Conservation (phyloP, 2,888 invertebrate genomes). For the Fissipunctia ypsillon region DNA sequence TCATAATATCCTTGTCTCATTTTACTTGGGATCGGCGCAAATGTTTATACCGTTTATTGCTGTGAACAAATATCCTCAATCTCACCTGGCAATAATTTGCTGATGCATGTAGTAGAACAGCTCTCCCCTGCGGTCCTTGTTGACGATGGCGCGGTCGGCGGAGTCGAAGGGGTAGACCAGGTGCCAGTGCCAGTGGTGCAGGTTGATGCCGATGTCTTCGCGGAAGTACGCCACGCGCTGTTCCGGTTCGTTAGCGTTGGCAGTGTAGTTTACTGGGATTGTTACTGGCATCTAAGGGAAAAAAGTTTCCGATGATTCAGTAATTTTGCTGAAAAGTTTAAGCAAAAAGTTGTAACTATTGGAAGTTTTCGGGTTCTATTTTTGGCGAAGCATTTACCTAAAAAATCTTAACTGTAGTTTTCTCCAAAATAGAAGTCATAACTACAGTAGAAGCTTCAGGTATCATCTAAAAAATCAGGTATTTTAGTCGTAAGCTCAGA, state of each 20-base stretch:
- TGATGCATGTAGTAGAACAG: slow-evolving; percentile 95
- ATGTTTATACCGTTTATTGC: neutral
- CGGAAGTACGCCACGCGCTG: slow-evolving; percentile 96
- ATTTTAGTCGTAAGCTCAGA: neutral
- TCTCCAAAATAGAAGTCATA: neutral
- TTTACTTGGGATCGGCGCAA: neutral
- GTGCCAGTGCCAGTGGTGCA: slow-evolving; percentile 98
- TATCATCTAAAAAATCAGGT: neutral
- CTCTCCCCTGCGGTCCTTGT: slow-evolving; percentile 94
- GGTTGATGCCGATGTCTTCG: slow-evolving; percentile 96
- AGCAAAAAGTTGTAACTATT: neutral
- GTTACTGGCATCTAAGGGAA: slow-evolving; percentile 91
- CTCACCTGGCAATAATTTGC: slow-evolving; percentile 92
- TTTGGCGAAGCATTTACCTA: neutral
- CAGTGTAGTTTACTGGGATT: slow-evolving; percentile 94
- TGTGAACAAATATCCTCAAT: neutral
- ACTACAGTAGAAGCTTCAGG: neutral
- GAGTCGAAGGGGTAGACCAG: slow-evolving; percentile 95
- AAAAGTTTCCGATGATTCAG: neutral
- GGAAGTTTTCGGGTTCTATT: neutral
- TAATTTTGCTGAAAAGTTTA: neutral
- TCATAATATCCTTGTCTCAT: neutral
- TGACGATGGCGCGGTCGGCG: slow-evolving; percentile 90
- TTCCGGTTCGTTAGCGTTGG: slow-evolving; percentile 93
- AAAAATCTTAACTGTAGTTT: neutral